Percentiles rank a stretch among this genome's conserved stretches.
Conservation (phyloP, 2,888 invertebrate species). For the Odontothrips loti region DNA sequence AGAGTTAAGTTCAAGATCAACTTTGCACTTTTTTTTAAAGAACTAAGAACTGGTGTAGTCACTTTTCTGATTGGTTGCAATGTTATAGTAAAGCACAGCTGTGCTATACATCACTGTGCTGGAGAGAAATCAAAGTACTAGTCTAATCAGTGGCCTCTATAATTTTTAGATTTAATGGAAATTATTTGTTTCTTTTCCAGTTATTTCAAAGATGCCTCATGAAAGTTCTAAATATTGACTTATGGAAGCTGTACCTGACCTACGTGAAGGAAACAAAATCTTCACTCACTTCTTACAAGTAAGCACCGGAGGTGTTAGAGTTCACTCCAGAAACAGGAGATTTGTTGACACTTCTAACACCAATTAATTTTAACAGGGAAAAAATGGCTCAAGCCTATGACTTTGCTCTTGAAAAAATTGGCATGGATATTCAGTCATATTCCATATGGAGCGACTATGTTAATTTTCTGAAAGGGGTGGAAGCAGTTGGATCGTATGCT, state of each 20-base stretch:
- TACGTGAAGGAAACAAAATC: slow-evolving; percentile 98
- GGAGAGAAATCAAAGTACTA: too few species aligned
- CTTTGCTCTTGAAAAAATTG: slow-evolving; percentile 97
- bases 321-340: not conserved
- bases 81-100: too few species aligned
- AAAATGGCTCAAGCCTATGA: slow-evolving; percentile 99
- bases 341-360: slow-evolving; percentile 18
- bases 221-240: slow-evolving; percentile 96
- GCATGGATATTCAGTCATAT: slow-evolving; percentile 95
- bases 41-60: too few species aligned
- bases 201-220: slow-evolving; percentile 96
- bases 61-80: too few species aligned
- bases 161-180: not conserved
- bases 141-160: too few species aligned
- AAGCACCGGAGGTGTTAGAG: slow-evolving; percentile 47
- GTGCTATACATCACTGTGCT: too few species aligned
- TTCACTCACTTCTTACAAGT: slow-evolving; percentile 88
- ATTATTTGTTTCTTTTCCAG: slow-evolving; percentile 50
- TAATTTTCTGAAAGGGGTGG: slow-evolving; percentile 89
- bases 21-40: too few species aligned
- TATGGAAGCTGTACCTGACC: slow-evolving; percentile 96
- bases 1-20: too few species aligned
- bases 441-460: slow-evolving; percentile 98
- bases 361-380: slow-evolving; percentile 61
- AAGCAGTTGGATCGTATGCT: slow-evolving; percentile 97